A percentile compares a stretch with the other conserved stretches of the same genome.
phyloP scores from a whole-genome alignment of 1,140 invertebrate genomes.

The Adelges cooleyi region DNA sequence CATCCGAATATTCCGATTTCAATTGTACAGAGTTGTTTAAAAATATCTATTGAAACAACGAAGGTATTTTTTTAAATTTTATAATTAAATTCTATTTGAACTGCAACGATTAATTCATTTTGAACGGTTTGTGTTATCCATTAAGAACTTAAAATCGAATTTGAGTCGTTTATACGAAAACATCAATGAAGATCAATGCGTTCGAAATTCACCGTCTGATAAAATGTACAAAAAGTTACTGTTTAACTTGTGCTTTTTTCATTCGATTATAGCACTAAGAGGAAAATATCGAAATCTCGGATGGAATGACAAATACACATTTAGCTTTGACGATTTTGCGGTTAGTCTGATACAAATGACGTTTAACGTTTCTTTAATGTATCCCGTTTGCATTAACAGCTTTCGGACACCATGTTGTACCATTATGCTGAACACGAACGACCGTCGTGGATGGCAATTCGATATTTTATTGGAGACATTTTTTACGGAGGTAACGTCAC shows the following conservation, averaged over 20 bases:
- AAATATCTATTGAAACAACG: conserved; percentile 89
- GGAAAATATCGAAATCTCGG: conserved; percentile 81
- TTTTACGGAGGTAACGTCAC: conserved; percentile 91
- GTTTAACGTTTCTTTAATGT: no score
- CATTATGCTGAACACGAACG: background rate
- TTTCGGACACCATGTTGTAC: background rate
- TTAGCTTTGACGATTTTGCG: conserved; percentile 82
- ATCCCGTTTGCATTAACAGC: background rate
- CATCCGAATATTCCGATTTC: conserved; percentile 72
- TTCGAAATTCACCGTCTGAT: background rate
- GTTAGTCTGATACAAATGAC: conserved; percentile 72
- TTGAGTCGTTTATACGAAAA: conserved; percentile 74
- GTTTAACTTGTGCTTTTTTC: background rate
- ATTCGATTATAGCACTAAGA: background rate
- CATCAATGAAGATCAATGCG: conserved; percentile 62
- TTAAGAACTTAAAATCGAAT: conserved; percentile 67
- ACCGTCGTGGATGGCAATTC: conserved; percentile 79
- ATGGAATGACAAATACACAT: conserved; percentile 79
- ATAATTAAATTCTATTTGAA: no score
- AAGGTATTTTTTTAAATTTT: conserved; percentile 43
- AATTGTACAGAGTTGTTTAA: conserved; percentile 74
- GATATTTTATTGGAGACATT: conserved; percentile 82
- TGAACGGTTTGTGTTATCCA: background rate
- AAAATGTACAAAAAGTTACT: conserved; percentile 2
- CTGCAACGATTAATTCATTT: no score